A percentile compares a stretch with the other conserved stretches of the same genome.
Conservation (phyloP, 1,140 invertebrate species). For the Bombus confusus region DNA sequence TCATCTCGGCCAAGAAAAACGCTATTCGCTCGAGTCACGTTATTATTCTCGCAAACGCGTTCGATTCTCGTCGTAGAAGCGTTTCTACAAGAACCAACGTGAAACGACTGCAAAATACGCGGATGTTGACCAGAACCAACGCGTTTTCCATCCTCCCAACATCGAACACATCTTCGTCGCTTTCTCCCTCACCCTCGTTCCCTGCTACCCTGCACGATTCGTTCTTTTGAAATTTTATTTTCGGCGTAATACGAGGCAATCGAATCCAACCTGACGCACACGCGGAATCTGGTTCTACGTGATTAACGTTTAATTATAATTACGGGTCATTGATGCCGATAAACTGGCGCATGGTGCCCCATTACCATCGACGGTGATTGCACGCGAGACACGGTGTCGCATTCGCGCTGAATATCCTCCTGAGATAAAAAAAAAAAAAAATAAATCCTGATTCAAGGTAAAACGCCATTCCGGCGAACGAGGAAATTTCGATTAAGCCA, state of each 20-base stretch:
- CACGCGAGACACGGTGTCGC: neutral
- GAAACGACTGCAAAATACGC: constrained; percentile 23
- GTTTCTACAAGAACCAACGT: neutral
- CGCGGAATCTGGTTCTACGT: constrained; percentile 42
- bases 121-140: constrained; percentile 5
- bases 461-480: neutral
- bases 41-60: constrained; percentile 20
- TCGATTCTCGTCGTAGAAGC: neutral
- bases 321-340: constrained; percentile 61
- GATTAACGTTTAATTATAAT: constrained; percentile 68
- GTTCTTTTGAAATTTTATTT: neutral
- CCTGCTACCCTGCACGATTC: neutral
- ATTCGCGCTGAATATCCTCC: constrained; percentile 29
- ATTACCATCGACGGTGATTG: constrained; percentile 52
- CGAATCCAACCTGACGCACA: constrained; percentile 42
- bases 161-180: neutral
- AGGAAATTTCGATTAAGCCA: constrained; percentile 23
- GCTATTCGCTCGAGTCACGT: too few species aligned
- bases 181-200: neutral
- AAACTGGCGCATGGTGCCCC: constrained; percentile 52
- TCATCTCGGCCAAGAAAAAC: neutral
- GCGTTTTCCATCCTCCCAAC: neutral
- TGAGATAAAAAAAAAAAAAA: constrained; percentile 34
- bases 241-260: constrained; percentile 45
- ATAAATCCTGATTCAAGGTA: neutral